Conservation (phyloP, 2,113 vertebrate genomes). For the Glaucomys volans region DNA sequence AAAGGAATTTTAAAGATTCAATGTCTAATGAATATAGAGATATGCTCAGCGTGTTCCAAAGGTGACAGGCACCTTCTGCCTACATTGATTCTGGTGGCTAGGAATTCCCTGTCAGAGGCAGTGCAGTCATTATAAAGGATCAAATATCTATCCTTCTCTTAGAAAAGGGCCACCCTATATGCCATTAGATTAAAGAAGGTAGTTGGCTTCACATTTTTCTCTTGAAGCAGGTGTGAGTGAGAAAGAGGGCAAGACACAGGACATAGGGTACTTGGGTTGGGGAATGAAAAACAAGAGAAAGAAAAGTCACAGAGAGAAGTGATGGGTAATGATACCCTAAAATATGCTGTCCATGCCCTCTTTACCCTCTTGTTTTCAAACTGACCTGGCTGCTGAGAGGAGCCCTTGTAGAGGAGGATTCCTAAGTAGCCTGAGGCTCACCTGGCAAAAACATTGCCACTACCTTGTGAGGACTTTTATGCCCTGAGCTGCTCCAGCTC, state of each 20-base stretch:
- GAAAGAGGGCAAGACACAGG: background rate
- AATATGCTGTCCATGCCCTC: background rate
- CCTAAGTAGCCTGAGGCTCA: background rate
- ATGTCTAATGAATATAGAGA: background rate
- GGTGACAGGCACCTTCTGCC: background rate
- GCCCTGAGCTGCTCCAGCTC: background rate
- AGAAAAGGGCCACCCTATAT: background rate
- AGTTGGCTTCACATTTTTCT: background rate
- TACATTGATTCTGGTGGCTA: background rate
- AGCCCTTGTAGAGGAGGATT: background rate
- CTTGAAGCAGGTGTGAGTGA: background rate
- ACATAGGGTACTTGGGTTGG: rapidly evolving
- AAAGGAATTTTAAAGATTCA: background rate
- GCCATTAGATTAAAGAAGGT: background rate
- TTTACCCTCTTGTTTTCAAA: constrained; percentile 27
- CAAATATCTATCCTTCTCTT: background rate
- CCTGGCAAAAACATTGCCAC: background rate
- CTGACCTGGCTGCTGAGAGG: constrained; percentile 48
- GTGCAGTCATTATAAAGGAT: background rate
- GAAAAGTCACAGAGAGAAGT: background rate
- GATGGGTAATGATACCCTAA: background rate
- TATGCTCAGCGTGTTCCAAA: background rate
- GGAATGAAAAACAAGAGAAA: background rate
- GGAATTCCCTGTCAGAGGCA: background rate
- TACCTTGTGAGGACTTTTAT: background rate